A percentile compares a stretch with the other conserved stretches of the same genome.
Conservation (phyloP, 2,113 vertebrate species). For the Alces alces region DNA sequence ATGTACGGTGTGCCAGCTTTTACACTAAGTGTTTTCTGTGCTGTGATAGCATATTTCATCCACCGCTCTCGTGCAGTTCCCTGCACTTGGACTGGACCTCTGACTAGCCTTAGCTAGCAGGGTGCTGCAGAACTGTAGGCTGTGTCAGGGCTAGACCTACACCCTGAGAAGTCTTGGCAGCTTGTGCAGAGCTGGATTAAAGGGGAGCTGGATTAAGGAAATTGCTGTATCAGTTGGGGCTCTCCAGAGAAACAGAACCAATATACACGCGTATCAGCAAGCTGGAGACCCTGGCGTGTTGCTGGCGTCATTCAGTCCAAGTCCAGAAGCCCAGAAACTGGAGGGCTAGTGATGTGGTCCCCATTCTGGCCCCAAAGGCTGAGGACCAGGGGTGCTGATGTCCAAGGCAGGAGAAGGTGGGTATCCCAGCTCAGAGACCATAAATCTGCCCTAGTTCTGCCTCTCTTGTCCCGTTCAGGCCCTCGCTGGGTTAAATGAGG, state of each 20-base stretch:
- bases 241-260: background rate
- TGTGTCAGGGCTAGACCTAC: background rate
- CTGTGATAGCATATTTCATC: background rate
- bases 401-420: background rate
- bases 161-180: background rate
- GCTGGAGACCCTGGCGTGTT: background rate
- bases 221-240: background rate
- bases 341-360: background rate
- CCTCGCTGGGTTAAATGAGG: background rate
- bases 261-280: background rate
- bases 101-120: background rate
- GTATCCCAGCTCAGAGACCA: background rate
- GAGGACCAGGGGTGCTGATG: background rate
- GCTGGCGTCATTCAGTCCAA: no score
- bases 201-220: background rate
- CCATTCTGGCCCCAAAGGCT: background rate
- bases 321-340: background rate
- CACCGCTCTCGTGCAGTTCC: background rate
- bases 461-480: background rate
- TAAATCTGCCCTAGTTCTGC: background rate
- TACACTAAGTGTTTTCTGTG: background rate
- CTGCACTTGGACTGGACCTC: background rate
- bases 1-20: accelerated
- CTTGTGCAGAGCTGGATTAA: background rate
- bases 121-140: background rate